These are phyloP conservation scores for Haliclona indistincta DNA, from an alignment of 37 sponge, comb jelly and placozoan species.

Conservation along the genomic window DNA sequence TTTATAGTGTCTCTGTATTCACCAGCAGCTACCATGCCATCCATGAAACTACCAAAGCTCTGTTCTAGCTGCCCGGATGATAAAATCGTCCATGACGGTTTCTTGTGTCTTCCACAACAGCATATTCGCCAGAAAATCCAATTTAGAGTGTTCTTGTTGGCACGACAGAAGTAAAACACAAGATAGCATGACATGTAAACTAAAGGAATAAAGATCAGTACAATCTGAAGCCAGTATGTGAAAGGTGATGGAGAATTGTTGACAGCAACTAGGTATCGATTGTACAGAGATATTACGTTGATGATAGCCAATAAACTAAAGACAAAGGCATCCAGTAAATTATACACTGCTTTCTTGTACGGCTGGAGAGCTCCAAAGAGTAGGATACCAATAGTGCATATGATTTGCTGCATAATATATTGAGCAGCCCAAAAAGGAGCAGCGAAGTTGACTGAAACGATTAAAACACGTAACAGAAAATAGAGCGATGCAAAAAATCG, in stretches of 20 bases:
- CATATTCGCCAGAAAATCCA: too few relatives aligned
- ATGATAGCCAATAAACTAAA: constrained; percentile 21
- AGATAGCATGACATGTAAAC: too few relatives aligned
- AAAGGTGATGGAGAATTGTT: not conserved
- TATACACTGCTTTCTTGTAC: constrained; percentile 11
- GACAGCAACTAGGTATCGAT: not conserved
- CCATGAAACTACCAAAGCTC: too few relatives aligned
- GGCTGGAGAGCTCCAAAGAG: constrained; percentile 12
- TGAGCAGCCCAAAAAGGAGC: not conserved
- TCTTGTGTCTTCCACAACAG: too few relatives aligned
- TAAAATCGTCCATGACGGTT: too few relatives aligned
- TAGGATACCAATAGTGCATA: constrained; percentile 5
- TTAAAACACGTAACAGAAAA: constrained; percentile 1
- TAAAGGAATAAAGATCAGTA: constrained; percentile 17
- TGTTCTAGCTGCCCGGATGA: too few relatives aligned
- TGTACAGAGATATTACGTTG: constrained; percentile 3
- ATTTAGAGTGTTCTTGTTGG: too few relatives aligned
- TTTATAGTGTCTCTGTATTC: too few relatives aligned
- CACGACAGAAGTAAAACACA: too few relatives aligned
- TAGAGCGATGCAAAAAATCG: constrained; percentile 37
- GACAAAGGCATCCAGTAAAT: constrained; percentile 10
- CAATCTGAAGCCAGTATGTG: not conserved
- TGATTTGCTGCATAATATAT: constrained; percentile 9
- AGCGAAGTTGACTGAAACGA: not conserved
- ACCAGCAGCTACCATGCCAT: too few relatives aligned